Conservation (phyloP, 2,113 vertebrate genomes). For the Scytalopus superciliaris region DNA sequence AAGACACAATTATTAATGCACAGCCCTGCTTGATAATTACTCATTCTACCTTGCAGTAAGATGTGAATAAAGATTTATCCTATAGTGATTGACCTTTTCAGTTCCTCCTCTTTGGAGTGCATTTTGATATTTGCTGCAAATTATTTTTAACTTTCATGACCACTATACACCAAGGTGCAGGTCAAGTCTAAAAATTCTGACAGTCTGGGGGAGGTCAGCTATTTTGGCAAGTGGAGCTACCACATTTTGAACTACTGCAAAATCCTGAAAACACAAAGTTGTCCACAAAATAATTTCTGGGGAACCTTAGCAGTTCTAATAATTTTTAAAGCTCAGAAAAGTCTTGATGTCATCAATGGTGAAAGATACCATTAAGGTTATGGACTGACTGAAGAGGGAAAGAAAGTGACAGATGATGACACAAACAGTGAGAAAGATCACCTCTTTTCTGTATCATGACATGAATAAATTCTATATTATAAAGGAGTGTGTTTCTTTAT, state of each 20-base stretch:
- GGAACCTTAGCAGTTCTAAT: not conserved
- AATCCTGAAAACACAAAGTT: not conserved
- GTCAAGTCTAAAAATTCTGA: not conserved
- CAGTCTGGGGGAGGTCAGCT: not conserved
- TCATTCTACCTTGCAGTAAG: not conserved
- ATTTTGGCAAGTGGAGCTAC: not conserved
- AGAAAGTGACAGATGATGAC: not conserved
- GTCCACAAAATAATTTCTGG: not conserved
- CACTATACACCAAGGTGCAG: not conserved
- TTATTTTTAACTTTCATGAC: not conserved
- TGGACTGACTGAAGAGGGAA: not conserved
- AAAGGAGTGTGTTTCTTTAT: not conserved
- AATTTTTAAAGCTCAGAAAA: not conserved
- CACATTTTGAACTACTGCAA: not conserved
- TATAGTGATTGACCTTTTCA: not conserved
- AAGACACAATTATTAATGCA: not conserved
- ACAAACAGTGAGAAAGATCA: not conserved
- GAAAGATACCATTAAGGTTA: not conserved
- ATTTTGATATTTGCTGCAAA: not conserved
- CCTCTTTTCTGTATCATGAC: not conserved
- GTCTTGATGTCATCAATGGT: not conserved
- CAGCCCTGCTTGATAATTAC: not conserved
- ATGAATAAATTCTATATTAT: not conserved
- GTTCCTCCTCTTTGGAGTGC: not conserved
- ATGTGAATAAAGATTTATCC: not conserved